phyloP scores from a whole-genome alignment of 2,113 vertebrate species.

The Dicentrarchus labrax region DNA sequence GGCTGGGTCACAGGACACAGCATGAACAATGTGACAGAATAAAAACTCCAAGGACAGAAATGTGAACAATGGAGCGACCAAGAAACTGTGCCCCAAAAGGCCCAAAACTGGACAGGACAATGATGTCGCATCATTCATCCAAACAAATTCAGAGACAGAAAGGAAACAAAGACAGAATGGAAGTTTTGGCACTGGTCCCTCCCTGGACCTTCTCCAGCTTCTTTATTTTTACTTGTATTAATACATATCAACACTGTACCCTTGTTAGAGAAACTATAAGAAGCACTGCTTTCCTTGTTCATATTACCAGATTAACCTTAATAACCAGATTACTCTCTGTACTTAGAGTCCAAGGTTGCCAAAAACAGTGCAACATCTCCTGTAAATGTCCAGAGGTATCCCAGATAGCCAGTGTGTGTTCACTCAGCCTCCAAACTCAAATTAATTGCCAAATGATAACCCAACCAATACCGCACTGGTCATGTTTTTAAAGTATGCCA shows the following conservation, averaged over 20 bases:
- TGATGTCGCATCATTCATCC: background rate
- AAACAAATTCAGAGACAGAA: background rate
- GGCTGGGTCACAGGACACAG: background rate
- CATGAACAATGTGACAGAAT: constrained; percentile 38
- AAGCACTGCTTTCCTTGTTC: too few relatives aligned
- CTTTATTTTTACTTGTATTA: background rate
- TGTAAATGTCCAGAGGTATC: too few relatives aligned
- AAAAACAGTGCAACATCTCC: too few relatives aligned
- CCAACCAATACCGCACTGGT: too few relatives aligned
- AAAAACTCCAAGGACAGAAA: constrained; percentile 10
- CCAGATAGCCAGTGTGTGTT: too few relatives aligned
- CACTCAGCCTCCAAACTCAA: too few relatives aligned
- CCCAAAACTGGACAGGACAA: background rate
- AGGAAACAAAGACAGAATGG: background rate
- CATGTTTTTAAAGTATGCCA: too few relatives aligned
- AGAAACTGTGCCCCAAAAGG: background rate
- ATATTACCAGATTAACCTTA: too few relatives aligned
- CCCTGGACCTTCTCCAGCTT: background rate
- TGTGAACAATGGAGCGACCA: constrained; percentile 35
- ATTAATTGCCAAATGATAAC: too few relatives aligned
- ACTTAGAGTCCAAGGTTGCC: too few relatives aligned
- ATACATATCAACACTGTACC: background rate
- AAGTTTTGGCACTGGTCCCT: background rate
- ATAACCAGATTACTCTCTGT: too few relatives aligned
- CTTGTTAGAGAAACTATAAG: too few relatives aligned